Conservation (phyloP, 2,113 vertebrate genomes). For the Macquaria ambigua region DNA sequence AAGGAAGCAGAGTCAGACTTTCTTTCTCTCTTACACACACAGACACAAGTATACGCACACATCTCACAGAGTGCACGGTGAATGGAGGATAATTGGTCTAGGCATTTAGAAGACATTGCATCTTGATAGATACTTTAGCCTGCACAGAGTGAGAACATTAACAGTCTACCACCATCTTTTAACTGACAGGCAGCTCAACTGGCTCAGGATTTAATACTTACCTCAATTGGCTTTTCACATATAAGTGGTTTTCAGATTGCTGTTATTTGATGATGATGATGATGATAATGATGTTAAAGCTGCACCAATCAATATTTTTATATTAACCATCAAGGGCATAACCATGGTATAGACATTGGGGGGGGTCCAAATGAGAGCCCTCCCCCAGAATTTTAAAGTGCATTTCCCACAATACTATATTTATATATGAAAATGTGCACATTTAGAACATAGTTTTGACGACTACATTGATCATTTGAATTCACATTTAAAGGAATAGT, state of each 20-base stretch:
- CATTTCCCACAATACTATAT: no score
- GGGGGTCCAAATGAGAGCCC: no score
- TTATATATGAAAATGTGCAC: no score
- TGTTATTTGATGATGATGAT: background rate
- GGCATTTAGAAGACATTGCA: conserved; percentile 21
- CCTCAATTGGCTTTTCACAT: background rate
- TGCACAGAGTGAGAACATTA: conserved; percentile 9
- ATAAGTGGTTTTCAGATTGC: background rate
- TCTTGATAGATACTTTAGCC: conserved; percentile 21
- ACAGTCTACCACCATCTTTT: background rate
- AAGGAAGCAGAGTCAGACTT: background rate
- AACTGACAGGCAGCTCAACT: background rate
- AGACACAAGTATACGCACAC: background rate
- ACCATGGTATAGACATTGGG: no score
- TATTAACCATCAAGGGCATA: no score
- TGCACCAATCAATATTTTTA: background rate
- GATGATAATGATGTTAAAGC: background rate
- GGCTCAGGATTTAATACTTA: background rate
- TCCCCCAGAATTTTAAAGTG: no score
- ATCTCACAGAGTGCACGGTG: background rate
- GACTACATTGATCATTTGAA: no score
- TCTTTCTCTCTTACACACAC: background rate
- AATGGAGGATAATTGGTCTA: conserved; percentile 36
- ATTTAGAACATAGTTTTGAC: no score
- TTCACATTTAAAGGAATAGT: no score